phyloP scores from a whole-genome alignment of 2,113 vertebrate species.

The Carlito syrichta region DNA sequence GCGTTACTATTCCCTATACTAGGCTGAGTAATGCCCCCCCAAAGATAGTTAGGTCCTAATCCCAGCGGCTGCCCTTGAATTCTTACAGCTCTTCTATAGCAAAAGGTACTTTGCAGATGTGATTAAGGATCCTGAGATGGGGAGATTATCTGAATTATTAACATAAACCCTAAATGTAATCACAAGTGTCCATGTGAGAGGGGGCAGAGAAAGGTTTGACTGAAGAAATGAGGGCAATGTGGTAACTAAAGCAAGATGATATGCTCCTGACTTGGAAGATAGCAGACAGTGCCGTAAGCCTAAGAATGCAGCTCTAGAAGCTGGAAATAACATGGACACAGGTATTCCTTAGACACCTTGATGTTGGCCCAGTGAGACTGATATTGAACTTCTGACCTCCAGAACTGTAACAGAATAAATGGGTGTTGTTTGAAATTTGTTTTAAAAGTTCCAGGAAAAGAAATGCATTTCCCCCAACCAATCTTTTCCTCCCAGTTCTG shows the following conservation, averaged over 20 bases:
- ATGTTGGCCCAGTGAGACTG: neutral
- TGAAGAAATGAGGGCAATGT: neutral
- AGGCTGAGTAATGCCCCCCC: neutral
- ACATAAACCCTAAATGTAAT: neutral
- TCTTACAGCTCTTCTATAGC: neutral
- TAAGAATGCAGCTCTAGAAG: neutral
- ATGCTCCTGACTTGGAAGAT: neutral
- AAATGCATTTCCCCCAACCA: neutral
- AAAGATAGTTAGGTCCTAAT: neutral
- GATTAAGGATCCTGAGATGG: neutral
- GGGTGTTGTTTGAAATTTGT: neutral
- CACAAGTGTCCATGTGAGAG: neutral
- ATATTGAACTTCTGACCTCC: neutral
- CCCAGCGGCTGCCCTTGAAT: neutral
- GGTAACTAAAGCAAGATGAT: neutral
- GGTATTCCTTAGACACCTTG: neutral
- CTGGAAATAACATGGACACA: neutral
- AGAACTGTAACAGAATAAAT: neutral
- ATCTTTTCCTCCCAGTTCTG: neutral
- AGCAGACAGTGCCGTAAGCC: neutral
- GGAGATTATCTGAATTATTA: neutral
- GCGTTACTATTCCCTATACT: neutral
- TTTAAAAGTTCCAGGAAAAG: neutral
- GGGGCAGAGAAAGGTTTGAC: neutral
- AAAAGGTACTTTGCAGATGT: neutral